Percentiles rank a stretch among this genome's conserved stretches.
phyloP scores from a whole-genome alignment of 2,888 invertebrate species.

The Rhynchonema sp. region DNA sequence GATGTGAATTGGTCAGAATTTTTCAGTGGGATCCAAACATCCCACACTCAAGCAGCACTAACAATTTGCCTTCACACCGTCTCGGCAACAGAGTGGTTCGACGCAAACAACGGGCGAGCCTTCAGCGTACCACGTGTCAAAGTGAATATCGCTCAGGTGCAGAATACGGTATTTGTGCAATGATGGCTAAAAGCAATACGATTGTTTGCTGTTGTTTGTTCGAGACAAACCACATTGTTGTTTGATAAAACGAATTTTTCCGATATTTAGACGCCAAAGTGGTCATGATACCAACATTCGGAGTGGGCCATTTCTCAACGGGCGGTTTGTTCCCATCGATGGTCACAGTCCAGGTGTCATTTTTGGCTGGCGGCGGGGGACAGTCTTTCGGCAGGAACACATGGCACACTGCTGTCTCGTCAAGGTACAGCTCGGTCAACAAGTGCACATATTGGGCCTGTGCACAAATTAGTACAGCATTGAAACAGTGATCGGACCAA shows the following conservation, averaged over 20 bases:
- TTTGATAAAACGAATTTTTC: no score
- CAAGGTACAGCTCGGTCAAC: background rate
- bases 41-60: no score
- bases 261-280: no score
- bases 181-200: background rate
- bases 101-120: constrained; percentile 66
- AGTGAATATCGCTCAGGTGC: constrained; percentile 80
- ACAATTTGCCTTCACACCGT: no score
- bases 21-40: no score
- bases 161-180: constrained; percentile 62
- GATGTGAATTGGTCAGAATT: no score
- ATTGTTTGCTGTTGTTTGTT: background rate
- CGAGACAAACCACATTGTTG: background rate
- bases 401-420: background rate
- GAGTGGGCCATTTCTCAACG: background rate
- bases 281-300: background rate
- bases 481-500: no score
- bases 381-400: background rate
- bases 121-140: constrained; percentile 71
- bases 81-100: constrained; percentile 68
- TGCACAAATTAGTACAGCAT: no score
- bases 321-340: background rate
- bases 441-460: background rate
- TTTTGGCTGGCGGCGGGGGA: background rate
- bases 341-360: background rate